phyloP scores from a whole-genome alignment of 2,888 invertebrate species.

The Lycaena phlaeas region DNA sequence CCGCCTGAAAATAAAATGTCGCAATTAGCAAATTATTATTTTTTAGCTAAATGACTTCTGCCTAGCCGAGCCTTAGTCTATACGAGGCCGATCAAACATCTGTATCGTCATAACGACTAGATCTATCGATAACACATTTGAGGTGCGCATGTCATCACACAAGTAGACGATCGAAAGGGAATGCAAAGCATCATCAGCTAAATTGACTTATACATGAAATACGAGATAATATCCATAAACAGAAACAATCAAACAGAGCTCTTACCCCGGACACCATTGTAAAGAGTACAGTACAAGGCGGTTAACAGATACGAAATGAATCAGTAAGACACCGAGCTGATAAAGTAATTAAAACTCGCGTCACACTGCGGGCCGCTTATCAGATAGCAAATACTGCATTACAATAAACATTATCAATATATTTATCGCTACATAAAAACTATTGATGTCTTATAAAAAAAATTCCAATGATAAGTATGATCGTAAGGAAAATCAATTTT shows the following conservation, averaged over 20 bases:
- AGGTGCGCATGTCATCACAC: background rate
- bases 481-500: background rate
- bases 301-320: conserved; percentile 20
- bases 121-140: no score
- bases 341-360: conserved; percentile 48
- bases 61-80: no score
- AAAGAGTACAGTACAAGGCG: conserved; percentile 15
- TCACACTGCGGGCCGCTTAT: conserved; percentile 58
- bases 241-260: no score
- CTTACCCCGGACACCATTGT: conserved; percentile 56
- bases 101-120: no score
- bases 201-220: no score
- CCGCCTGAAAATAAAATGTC: conserved; percentile 76
- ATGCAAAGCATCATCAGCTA: no score
- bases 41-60: no score
- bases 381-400: conserved; percentile 56
- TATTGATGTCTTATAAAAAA: conserved; percentile 1
- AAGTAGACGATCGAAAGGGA: no score
- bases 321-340: conserved; percentile 35
- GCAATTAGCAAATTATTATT: background rate
- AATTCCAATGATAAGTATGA: background rate
- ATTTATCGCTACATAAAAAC: conserved; percentile 31
- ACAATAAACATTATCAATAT: conserved; percentile 37
- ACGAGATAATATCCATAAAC: no score
- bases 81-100: no score